These are phyloP conservation scores for Chrysogorgia sp. DNA, from an alignment of 92 coral and sea anemone species.

Conservation along the genomic window DNA sequence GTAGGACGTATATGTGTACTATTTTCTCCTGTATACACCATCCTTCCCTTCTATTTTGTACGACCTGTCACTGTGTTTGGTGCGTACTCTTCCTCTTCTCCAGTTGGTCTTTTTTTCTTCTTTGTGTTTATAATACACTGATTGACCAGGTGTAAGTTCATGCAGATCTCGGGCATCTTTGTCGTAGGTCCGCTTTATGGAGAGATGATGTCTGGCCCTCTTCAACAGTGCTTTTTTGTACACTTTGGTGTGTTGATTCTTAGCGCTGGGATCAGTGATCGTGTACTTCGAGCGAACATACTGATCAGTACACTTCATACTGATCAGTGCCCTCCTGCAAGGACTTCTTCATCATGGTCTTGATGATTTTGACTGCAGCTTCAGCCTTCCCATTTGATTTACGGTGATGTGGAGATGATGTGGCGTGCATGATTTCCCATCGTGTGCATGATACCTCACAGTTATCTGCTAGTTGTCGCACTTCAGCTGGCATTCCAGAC, in stretches of 20 bases:
- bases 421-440: conserved; percentile 53
- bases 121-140: conserved; percentile 44
- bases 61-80: conserved; percentile 23
- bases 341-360: conserved; percentile 47
- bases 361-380: conserved; percentile 48
- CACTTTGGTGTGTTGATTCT: conserved; percentile 33
- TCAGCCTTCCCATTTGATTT: conserved; percentile 59
- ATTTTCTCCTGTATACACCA: conserved; percentile 53
- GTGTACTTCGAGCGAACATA: conserved; percentile 54
- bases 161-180: conserved; percentile 36
- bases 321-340: conserved; percentile 48
- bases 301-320: conserved; percentile 51
- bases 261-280: conserved; percentile 46
- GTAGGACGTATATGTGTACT: conserved; percentile 43
- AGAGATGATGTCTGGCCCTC: conserved; percentile 42
- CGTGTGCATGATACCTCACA: conserved; percentile 43
- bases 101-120: conserved; percentile 33
- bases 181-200: conserved; percentile 43
- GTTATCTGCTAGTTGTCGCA: conserved; percentile 42
- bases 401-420: conserved; percentile 61
- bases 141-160: conserved; percentile 54
- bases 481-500: conserved; percentile 53
- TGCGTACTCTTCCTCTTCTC: conserved; percentile 31
- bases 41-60: conserved; percentile 29
- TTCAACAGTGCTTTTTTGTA: background rate